Evolutionary conservation across 2,113 vertebrate genomes (phyloP), one percentile per base, ranked within the genome.

Genomic region (Scopus umbretta): DNA sequence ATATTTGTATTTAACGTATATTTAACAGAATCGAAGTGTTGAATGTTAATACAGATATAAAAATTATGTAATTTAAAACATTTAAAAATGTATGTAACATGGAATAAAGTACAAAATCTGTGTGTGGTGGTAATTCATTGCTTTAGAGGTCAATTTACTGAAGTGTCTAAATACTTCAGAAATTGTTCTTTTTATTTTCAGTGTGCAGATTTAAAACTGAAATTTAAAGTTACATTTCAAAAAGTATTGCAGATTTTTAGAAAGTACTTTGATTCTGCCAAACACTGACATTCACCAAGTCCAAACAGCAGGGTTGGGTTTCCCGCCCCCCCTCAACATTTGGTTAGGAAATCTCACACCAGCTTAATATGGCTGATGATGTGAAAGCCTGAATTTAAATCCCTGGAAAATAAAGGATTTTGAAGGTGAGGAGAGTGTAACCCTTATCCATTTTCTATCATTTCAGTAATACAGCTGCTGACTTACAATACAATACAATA

Each of bases 1-100:
- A 92, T 87, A 95, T 96, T 94, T 92, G 93, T 78, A 96, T 86
- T 95, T 89, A 92, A 88, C 50, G 27, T 82, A 92, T 87, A 94
- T 55, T 78, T 78, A 86, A 63, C 63, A 92, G 71, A 92, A 84
- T 5, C 86, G 32, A 92, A 90, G 42, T 73, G 38, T 16, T 90
- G 83, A 90, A 87, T 82, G n/a, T 52, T 75, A 95, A 94, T 26
- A 32, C 27, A 47, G 38, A 43, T n/a, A 68, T 38, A 95, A 85
- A 94, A 94, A 91, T 92, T 50, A 92, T 4, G 21, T 27, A 42
- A 56, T 52, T 56, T 90, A 87, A 97, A 45, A 74, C 42, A 67
- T 84, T 72, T 40, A 34, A 94, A 94, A 92, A 91, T 23, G 5
- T 30, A 65, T 10, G 30, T 29, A 76, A 88, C 16, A 19, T 13